Conservation (phyloP, 2,113 vertebrate species). For the Rafetus swinhoei region DNA sequence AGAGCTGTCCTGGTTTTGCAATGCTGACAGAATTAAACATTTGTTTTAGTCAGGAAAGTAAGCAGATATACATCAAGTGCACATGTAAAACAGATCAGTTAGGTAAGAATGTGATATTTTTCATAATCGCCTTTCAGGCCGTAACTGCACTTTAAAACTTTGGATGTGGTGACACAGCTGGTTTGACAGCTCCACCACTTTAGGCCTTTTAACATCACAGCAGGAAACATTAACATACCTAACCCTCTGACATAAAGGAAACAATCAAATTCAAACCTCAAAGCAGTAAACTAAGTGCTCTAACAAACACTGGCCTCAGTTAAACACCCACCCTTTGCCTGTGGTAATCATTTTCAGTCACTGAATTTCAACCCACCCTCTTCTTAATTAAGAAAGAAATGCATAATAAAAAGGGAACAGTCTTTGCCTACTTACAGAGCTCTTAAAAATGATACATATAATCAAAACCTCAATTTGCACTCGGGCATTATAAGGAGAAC, state of each 20-base stretch:
- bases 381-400: slow-evolving; percentile 8
- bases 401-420: neutral
- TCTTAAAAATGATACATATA: slow-evolving; percentile 6
- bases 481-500: neutral
- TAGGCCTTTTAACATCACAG: slow-evolving; percentile 39
- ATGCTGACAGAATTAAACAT: neutral
- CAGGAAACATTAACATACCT: slow-evolving; percentile 20
- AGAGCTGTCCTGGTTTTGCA: neutral
- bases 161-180: slow-evolving; percentile 40
- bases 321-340: neutral
- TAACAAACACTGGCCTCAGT: slow-evolving; percentile 5
- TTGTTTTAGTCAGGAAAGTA: slow-evolving; percentile 39
- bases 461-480: neutral
- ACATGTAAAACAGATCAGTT: neutral
- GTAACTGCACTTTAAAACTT: neutral
- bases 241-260: neutral
- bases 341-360: slow-evolving; percentile 2
- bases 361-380: neutral
- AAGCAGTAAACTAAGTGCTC: slow-evolving; percentile 27
- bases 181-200: slow-evolving; percentile 29
- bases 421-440: neutral
- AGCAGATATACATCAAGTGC: neutral
- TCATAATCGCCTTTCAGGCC: neutral
- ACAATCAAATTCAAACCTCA: slow-evolving; percentile 19
- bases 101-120: neutral